Conservation (phyloP, 1,140 invertebrate species). For the Halictus rubicundus region DNA sequence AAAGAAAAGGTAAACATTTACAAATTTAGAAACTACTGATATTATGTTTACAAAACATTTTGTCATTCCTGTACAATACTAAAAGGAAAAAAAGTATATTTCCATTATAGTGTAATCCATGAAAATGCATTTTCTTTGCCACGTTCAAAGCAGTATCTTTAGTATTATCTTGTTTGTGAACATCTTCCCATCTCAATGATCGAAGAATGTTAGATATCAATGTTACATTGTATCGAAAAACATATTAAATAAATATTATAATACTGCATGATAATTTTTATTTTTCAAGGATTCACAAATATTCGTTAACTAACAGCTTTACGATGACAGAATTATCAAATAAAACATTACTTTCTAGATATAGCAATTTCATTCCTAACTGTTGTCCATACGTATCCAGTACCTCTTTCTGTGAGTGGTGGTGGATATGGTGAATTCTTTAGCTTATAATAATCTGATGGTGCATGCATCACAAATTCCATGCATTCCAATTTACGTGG, state of each 20-base stretch:
- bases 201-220: slow-evolving; percentile 40
- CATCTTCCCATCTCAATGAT: slow-evolving; percentile 21
- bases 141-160: slow-evolving; percentile 24
- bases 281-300: slow-evolving; percentile 1
- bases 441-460: slow-evolving; percentile 93
- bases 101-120: slow-evolving; percentile 16
- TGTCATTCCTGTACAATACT: slow-evolving; percentile 7
- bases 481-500: slow-evolving; percentile 92
- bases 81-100: slow-evolving; percentile 4
- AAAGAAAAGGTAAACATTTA: slow-evolving; percentile 6
- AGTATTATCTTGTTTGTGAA: slow-evolving; percentile 19
- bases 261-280: slow-evolving; percentile 21
- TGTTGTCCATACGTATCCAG: slow-evolving; percentile 86
- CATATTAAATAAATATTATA: slow-evolving; percentile 60
- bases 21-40: slow-evolving; percentile 4
- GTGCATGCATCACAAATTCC: slow-evolving; percentile 96
- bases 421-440: slow-evolving; percentile 89
- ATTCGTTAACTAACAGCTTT: background rate
- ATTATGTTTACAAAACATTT: slow-evolving; percentile 17
- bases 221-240: slow-evolving; percentile 57
- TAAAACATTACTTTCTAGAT: slow-evolving; percentile 59
- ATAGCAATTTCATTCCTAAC: slow-evolving; percentile 71
- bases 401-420: slow-evolving; percentile 81
- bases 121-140: slow-evolving; percentile 27
- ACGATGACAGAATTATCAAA: background rate